Evolutionary conservation across 2,113 vertebrate genomes (phyloP), one percentile per base, ranked within the genome.

Genomic region (Uropsilus gracilis): DNA sequence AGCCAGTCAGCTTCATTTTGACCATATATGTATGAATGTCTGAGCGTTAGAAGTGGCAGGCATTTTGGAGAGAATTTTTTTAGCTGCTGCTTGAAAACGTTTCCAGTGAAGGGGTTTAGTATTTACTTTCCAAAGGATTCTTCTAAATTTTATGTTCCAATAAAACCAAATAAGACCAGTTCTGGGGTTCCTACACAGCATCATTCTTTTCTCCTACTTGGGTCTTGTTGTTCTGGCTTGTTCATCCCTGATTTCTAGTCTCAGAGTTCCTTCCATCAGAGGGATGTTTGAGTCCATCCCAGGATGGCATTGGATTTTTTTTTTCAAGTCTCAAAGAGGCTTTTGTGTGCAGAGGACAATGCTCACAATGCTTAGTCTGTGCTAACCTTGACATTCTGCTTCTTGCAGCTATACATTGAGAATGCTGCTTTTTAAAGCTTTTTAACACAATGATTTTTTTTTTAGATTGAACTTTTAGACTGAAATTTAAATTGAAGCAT

Each of bases 271-370:
- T 95, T 92, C 42, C n/a, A 76, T 80, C 30, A 73, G 39, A 78
- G 84, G 66, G 32, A 6, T 59, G 39, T 77, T 89, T 90, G 34
- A 12, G 46, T 85, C 6, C 24, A 11, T 68, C 44, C 64, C n/a
- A 89, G 32, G 55, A 57, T 95, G 95, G 94, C 39, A 34, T 88
- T 53, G 84, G 42, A 3, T 4, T 46, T 83, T 59, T 37, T 83
- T 88, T 88, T 69, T 13, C 14, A 22, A 77, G 26, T 92, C 24
- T 83, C 73, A 83, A 48, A 86, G 91, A 93, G 46, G 57, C 64
- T 90, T 96, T 91, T 97, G 82, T 96, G 86, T 64, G 34, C 28
- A 53, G 80, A 46, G 89, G 91, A 86, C 53, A 94, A 73, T 83
- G 44, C 48, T 85, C 88, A 86, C 55, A 80, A 83, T 73, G 93